These are phyloP conservation scores for Epinotia brunnichana DNA, from an alignment of 2,888 invertebrate species.

Conservation along the genomic window DNA sequence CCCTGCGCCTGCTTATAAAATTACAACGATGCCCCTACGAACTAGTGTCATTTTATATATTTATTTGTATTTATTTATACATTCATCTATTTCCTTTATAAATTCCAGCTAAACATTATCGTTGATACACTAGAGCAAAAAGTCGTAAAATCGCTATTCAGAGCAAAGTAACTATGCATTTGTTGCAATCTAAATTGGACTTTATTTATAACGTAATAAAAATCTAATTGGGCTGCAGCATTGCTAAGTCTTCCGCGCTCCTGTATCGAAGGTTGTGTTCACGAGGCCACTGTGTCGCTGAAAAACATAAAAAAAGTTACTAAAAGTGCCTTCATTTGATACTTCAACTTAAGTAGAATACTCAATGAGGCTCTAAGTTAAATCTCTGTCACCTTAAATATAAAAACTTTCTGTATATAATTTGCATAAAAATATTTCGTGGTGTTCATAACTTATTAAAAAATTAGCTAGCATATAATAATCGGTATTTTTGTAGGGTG, in stretches of 20 bases:
- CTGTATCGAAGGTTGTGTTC: slow-evolving; percentile 79
- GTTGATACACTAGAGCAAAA: not conserved
- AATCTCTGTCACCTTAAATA: no score
- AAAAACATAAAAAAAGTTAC: slow-evolving; percentile 47
- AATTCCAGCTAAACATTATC: not conserved
- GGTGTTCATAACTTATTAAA: no score
- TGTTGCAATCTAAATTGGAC: not conserved
- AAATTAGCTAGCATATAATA: no score
- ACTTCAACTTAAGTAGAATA: no score
- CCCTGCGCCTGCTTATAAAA: no score
- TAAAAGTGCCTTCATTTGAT: no score
- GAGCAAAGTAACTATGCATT: not conserved
- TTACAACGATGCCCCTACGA: not conserved
- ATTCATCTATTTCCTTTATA: not conserved
- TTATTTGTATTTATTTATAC: not conserved
- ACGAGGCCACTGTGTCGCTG: slow-evolving; percentile 82
- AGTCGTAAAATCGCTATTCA: not conserved
- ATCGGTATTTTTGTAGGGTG: no score
- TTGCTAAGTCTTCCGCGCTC: slow-evolving; percentile 75
- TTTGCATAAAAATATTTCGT: no score
- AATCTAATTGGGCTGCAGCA: slow-evolving; percentile 55
- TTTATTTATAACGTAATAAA: slow-evolving; percentile 11
- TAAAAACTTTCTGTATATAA: no score
- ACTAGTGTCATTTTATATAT: not conserved
- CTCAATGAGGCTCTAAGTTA: no score